Base-by-base conservation (phyloP, 2,113 vertebrate genomes). In the Neolamprologus devosi region DNA sequence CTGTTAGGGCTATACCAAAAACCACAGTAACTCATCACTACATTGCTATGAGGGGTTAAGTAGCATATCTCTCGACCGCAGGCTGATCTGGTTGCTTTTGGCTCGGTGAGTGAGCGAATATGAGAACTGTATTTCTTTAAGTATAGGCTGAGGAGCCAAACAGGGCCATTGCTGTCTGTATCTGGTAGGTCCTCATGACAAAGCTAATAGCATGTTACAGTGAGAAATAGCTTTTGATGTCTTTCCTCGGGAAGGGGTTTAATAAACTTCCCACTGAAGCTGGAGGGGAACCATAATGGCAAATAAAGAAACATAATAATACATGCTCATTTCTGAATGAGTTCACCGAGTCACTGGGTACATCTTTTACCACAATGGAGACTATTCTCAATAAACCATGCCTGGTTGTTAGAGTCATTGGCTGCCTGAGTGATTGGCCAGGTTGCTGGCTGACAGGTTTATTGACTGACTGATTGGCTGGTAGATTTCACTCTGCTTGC, bases 161-260 rank as follows among this genome's bases (percentile, higher is more conserved):
- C 23, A 82, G 85, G 88, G 65, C 79, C 26, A 45, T 87, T 28
- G 33, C 3, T 5, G 85, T 80, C 35, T 63, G 78, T 73, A 47
- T 91, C 84, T 91, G 85, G 83, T 90, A 35, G 84, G 70, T 87
- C 85, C 47, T 51, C 47, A 63, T 86, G 91, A 88, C 88, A 88
- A 88, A 89, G 63, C 63, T 93, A 95, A 95, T 93, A 82, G 88
- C 84, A 88, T 80, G 88, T 91, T 93, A 19, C 53, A 30, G 81
- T 53, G 88, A 90, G 75, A 84, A 94, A 90, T 84, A 13, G 83
- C 70, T 84, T 92, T 88, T 93, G 85, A 90, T 90, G 40, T 83
- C 23, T 87, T 84, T 87, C 65, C 82, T 79, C 14, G 9, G 81
- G 33, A 84, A 86, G 42, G 80, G 82, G 70, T 55, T 94, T 90